Evolutionary conservation across 2,888 invertebrate species (phyloP).

Genomic region (Napeogenes sylphis): DNA sequence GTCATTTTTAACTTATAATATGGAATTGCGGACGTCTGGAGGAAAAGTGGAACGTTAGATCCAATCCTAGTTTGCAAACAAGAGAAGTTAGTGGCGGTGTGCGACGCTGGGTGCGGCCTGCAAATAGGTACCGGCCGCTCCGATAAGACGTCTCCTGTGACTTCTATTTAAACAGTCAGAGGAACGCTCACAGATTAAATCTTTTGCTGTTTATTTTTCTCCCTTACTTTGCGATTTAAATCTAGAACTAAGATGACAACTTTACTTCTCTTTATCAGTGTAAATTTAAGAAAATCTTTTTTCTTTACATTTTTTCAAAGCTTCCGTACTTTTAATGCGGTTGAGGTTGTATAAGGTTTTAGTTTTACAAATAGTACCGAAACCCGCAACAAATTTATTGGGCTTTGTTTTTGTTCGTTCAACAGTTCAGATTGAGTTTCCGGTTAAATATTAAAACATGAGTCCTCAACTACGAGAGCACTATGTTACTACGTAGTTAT

Average conservation of each 20-base stretch:
- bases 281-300: constrained; percentile 54
- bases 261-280: constrained; percentile 59
- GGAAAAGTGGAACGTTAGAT: constrained; percentile 72
- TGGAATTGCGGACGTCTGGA: constrained; percentile 70
- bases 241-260: constrained; percentile 60
- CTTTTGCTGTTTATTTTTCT: constrained; percentile 68
- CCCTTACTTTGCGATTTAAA: constrained; percentile 52
- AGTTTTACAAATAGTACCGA: constrained; percentile 46
- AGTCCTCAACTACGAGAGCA: constrained; percentile 40
- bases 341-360: constrained; percentile 67
- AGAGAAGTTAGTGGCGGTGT: constrained; percentile 67
- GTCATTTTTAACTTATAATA: constrained; percentile 73
- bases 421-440: constrained; percentile 58
- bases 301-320: constrained; percentile 57
- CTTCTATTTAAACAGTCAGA: constrained; percentile 73
- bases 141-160: constrained; percentile 71
- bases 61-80: constrained; percentile 77
- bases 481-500: constrained; percentile 31
- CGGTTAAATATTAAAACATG: constrained; percentile 69
- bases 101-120: constrained; percentile 52
- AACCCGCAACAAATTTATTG: constrained; percentile 62
- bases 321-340: constrained; percentile 45
- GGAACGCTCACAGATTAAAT: constrained; percentile 72
- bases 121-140: constrained; percentile 66
- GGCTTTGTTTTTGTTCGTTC: constrained; percentile 69